These are phyloP conservation scores for Hypothenemus hampei DNA, from an alignment of 1,140 invertebrate species.

Conservation along the genomic window DNA sequence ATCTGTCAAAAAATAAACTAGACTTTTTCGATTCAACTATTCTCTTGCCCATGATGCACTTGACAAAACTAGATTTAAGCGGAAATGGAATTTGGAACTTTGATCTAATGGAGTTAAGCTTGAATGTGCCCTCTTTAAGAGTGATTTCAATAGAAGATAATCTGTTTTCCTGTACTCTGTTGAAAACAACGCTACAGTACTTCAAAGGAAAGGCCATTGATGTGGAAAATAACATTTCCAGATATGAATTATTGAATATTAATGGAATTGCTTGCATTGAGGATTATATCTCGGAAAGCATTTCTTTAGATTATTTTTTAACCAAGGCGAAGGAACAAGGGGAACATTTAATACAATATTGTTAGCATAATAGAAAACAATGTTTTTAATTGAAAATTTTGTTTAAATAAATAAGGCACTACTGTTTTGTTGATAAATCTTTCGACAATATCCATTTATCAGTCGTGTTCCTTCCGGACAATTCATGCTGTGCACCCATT, in stretches of 20 bases:
- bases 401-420: neutral
- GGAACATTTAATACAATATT: slow-evolving; percentile 3
- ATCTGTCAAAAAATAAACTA: slow-evolving; percentile 36
- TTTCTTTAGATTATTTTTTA: slow-evolving; percentile 17
- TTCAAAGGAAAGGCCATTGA: slow-evolving; percentile 33
- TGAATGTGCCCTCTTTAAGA: slow-evolving; percentile 31
- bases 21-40: slow-evolving; percentile 27
- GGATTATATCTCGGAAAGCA: slow-evolving; percentile 14
- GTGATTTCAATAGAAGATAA: slow-evolving; percentile 36
- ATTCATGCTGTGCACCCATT: slow-evolving; percentile 6
- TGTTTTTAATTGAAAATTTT: no score
- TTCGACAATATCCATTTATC: slow-evolving; percentile 5
- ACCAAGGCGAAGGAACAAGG: slow-evolving; percentile 11
- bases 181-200: slow-evolving; percentile 34
- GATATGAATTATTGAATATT: slow-evolving; percentile 38
- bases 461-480: slow-evolving; percentile 13
- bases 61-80: slow-evolving; percentile 35
- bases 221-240: slow-evolving; percentile 23
- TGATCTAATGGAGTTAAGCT: slow-evolving; percentile 30
- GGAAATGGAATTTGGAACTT: slow-evolving; percentile 37
- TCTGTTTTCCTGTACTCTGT: slow-evolving; percentile 32
- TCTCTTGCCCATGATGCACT: slow-evolving; percentile 31
- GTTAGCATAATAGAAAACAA: no score
- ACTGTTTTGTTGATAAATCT: slow-evolving; percentile 1
- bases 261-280: slow-evolving; percentile 40